These are phyloP conservation scores for Andrena fulva DNA, from an alignment of 2,888 invertebrate genomes.

Conservation along the genomic window DNA sequence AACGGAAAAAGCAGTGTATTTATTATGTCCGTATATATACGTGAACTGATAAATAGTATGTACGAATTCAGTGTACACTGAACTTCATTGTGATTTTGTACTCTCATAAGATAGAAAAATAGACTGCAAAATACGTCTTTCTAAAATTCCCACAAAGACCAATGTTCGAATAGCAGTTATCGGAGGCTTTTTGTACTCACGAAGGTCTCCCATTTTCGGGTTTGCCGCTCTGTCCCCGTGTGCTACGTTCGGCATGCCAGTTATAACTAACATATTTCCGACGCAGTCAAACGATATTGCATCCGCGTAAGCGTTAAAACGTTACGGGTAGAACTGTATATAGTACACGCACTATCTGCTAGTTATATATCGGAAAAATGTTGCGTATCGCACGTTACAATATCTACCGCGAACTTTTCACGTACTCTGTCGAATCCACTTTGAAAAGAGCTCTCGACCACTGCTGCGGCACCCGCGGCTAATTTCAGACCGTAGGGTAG, in stretches of 20 bases:
- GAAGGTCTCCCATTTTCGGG: not conserved
- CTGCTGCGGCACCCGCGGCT: not conserved
- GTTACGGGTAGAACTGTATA: not conserved
- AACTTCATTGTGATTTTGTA: conserved; percentile 32
- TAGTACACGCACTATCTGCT: not conserved
- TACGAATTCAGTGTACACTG: not conserved
- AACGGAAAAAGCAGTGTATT: conserved; percentile 7
- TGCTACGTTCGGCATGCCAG: too few species aligned
- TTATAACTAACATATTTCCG: not conserved
- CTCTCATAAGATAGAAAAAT: not conserved
- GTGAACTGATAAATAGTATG: not conserved
- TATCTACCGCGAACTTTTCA: too few species aligned
- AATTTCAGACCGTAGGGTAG: conserved; percentile 11
- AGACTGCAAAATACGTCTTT: conserved; percentile 4
- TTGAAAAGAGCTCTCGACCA: not conserved
- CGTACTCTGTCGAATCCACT: not conserved
- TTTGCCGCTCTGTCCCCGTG: not conserved
- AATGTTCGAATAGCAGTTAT: not conserved
- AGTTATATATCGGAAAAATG: not conserved
- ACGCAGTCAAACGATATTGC: not conserved
- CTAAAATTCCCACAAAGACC: not conserved
- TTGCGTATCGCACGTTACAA: not conserved
- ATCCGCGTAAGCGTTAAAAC: not conserved
- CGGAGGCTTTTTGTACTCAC: not conserved
- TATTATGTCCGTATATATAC: conserved; percentile 10